Percentiles rank a stretch among this genome's conserved stretches.
phyloP scores from a whole-genome alignment of 2,113 vertebrate species.

The Pelecanus crispus region DNA sequence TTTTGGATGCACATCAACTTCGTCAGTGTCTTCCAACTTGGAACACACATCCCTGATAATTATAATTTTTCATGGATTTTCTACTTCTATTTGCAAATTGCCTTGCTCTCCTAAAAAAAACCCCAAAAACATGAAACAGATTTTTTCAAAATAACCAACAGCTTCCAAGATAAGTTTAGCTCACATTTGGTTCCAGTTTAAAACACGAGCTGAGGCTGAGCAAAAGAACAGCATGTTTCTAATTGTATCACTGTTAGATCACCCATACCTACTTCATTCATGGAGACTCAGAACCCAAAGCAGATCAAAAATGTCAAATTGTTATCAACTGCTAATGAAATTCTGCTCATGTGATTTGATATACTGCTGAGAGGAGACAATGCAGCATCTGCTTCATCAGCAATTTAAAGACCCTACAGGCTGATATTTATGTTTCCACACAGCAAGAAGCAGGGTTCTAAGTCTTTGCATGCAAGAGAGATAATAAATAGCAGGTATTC shows the following conservation, averaged over 20 bases:
- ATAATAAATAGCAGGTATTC: background rate
- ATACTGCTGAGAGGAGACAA: background rate
- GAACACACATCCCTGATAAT: background rate
- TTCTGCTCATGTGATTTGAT: background rate
- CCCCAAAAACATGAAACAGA: background rate
- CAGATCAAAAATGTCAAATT: background rate
- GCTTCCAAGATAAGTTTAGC: background rate
- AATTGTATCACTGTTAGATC: background rate
- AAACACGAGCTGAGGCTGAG: background rate
- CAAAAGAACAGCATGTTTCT: background rate
- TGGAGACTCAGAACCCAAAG: background rate
- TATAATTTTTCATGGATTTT: background rate
- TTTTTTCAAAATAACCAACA: background rate
- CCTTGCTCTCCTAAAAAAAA: background rate
- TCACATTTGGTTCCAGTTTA: background rate
- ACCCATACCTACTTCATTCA: background rate
- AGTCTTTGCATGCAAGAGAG: background rate
- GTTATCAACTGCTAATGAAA: background rate
- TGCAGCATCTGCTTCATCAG: background rate
- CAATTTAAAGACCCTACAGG: background rate
- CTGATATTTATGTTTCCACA: background rate
- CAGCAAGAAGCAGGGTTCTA: background rate
- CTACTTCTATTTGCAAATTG: background rate
- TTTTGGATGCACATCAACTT: background rate
- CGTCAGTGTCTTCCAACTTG: background rate